Conservation (phyloP, 2,113 vertebrate genomes). For the Ibidorhyncha struthersii region DNA sequence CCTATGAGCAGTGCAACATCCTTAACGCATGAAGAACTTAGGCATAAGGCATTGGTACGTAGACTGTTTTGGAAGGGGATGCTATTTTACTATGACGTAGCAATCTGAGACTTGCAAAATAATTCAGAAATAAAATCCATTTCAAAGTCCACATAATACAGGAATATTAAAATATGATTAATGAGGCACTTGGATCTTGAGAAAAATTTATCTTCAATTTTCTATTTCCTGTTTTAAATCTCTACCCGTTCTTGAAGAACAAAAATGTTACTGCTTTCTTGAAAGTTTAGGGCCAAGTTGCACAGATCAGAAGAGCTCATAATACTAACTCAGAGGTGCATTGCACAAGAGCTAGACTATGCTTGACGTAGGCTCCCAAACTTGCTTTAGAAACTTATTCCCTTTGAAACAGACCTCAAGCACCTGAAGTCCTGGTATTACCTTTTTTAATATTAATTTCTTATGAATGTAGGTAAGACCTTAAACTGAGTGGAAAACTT, state of each 20-base stretch:
- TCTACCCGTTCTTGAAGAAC: background rate
- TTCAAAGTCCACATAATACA: background rate
- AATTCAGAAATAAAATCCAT: background rate
- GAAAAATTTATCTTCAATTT: background rate
- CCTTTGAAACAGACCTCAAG: background rate
- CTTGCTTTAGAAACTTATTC: background rate
- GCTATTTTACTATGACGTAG: background rate
- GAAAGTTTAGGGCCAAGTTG: background rate
- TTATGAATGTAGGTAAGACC: accelerated
- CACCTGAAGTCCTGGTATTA: background rate
- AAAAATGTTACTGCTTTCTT: background rate
- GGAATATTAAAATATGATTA: background rate
- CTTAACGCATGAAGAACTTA: background rate
- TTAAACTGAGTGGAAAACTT: background rate
- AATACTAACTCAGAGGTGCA: background rate
- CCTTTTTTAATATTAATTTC: background rate
- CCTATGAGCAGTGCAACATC: background rate
- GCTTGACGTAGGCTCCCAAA: background rate
- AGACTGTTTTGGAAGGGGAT: background rate
- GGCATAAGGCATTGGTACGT: accelerated
- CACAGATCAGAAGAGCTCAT: background rate
- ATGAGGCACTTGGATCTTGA: background rate
- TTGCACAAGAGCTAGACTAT: background rate
- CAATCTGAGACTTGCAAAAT: background rate
- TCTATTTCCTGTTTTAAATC: background rate